Percentiles rank a stretch among this genome's conserved stretches.
Conservation (phyloP, 1,140 invertebrate species). For the Heliothis virescens region DNA sequence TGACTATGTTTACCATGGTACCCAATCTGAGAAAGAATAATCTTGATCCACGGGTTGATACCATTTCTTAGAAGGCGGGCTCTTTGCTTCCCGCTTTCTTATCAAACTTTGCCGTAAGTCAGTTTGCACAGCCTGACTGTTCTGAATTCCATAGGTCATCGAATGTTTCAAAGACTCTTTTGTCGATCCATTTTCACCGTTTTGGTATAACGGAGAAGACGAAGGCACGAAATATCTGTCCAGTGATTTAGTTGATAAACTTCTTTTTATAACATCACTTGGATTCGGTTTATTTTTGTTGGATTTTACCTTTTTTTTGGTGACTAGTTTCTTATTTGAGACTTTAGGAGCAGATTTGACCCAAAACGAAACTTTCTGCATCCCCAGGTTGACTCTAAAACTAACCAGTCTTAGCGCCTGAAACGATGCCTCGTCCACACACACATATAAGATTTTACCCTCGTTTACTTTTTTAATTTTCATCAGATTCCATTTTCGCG, state of each 20-base stretch:
- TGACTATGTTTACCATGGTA: too few species aligned
- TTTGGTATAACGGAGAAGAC: too few species aligned
- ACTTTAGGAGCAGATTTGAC: too few species aligned
- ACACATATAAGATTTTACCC: background rate
- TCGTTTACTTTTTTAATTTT: background rate
- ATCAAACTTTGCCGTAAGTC: background rate
- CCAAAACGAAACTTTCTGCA: background rate
- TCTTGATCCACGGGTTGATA: background rate
- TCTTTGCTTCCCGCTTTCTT: background rate
- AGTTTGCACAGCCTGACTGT: too few species aligned
- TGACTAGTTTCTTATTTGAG: background rate
- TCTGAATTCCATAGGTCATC: too few species aligned
- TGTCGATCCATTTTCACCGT: too few species aligned
- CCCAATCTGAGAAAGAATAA: background rate
- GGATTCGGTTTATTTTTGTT: too few species aligned
- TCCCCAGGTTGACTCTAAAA: conserved; percentile 8
- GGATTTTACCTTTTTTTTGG: too few species aligned
- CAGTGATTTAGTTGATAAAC: too few species aligned
- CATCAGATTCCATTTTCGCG: conserved; percentile 15
- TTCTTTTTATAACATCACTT: too few species aligned
- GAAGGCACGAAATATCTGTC: too few species aligned
- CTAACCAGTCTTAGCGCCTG: background rate
- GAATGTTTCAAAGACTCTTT: too few species aligned
- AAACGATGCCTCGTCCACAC: conserved; percentile 19
- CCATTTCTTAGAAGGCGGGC: background rate